Evolutionary conservation across 2,888 invertebrate genomes (phyloP), one percentile per base, ranked within the genome.

Genomic region (Sialis fuliginosa): DNA sequence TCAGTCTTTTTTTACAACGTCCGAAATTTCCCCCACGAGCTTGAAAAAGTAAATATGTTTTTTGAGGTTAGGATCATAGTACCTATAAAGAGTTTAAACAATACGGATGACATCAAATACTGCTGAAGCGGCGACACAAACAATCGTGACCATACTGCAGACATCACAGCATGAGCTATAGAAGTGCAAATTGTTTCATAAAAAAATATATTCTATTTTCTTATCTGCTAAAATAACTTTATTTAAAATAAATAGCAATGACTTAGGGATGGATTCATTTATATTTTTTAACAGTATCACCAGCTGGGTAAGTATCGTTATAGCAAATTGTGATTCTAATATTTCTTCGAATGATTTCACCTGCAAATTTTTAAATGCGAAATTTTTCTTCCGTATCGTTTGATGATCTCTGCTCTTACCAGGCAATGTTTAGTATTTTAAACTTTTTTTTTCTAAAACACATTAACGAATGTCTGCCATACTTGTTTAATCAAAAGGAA

Each of bases 141-240:
- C 34, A 46, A 48, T 8, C 48, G 45, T 30, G 48, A 45, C 39
- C 48, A 32, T 35, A 35, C 35, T 35, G 35, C 35, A n/a, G 35
- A 47, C 44, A 45, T 45, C n/a, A 48, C 33, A 46, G 32, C 46
- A 39, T 41, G 49, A 44, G n/a, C 12, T 45, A 44, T 45, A 44
- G n/a, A n/a, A n/a, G n/a, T n/a, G n/a, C n/a, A n/a, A n/a, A n/a
- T n/a, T n/a, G 44, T 49, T 47, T 31, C 6, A 40, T 32, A 45
- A 39, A 8, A 5, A 37, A 1, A 37, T 37, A 30, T 35, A 5
- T 37, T 44, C 37, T 44, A 35, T 39, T 47, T 44, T 48, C 13
- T 50, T 47, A 44, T 50, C 47, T 33, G 39, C 47, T 13, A 47
- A 33, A 35, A 49, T 50, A 35, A 50, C 43, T 48, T 48, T 35